Evolutionary conservation across 2,888 invertebrate genomes (phyloP), one percentile per base, ranked within the genome.

Genomic region (Pandemis heparana): DNA sequence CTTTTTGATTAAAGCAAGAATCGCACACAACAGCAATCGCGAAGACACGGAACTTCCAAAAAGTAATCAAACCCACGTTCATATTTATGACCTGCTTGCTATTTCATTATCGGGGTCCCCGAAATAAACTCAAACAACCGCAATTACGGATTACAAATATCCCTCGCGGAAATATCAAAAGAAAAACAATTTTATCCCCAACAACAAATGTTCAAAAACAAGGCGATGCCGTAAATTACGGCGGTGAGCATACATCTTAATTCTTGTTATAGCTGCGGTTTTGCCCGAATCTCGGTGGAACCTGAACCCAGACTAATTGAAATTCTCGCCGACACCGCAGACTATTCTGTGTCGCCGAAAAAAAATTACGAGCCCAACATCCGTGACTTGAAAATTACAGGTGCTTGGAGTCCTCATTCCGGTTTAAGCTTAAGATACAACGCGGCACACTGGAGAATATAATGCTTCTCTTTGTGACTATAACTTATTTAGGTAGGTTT

Each of bases 291-390:
- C 76, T 79, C 78, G 77, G 80, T 76, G 80, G 78, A 81, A 81
- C 81, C 77, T 79, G 80, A 80, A 78, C 81, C 77, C 79, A 66
- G 75, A 75, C 75, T 83, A 83, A 84, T 83, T 84, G 84, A 82
- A 83, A 84, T 79, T 79, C 82, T 81, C 82, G 74, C 78, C 79
- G 56, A 59, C 56, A 39, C 65, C 18, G 46, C 14, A 41, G 61
- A 53, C 62, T 46, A 23, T 69, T 39, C 16, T 12, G 46, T 64
- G 14, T 23, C 56, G 56, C 53, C 43, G 72, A 14, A 53, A 64
- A 73, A 72, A 69, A 70, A 65, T 69, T 69, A 56, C 67, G 48
- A 63, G 56, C 64, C 46, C 48, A 48, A 41, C 62, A 63, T 46
- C 43, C 61, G 56, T 56, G 67, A 51, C 62, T 56, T 56, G 67